Evolutionary conservation across 1,140 invertebrate species (phyloP).

Genomic region (Pissodes strobi): DNA sequence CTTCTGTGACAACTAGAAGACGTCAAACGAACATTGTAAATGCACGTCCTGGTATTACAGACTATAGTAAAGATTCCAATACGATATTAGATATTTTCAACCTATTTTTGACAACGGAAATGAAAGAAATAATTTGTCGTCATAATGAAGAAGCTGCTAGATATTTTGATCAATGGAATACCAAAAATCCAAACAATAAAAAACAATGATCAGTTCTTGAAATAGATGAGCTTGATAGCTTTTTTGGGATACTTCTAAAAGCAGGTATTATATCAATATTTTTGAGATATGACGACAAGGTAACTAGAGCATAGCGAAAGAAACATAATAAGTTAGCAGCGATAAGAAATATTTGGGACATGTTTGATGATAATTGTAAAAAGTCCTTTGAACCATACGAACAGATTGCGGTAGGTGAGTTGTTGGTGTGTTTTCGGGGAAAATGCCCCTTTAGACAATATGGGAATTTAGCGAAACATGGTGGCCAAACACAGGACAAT

Average conservation of each 20-base stretch:
- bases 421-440: conserved; percentile 29
- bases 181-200: too few relatives aligned
- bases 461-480: too few relatives aligned
- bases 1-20: neutral
- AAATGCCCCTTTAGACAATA: conserved; percentile 21
- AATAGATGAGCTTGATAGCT: too few relatives aligned
- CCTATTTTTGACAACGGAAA: too few relatives aligned
- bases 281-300: conserved; percentile 2
- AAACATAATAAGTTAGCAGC: conserved; percentile 48
- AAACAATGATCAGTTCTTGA: too few relatives aligned
- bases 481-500: too few relatives aligned
- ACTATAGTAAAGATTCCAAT: too few relatives aligned
- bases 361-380: conserved; percentile 44
- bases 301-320: conserved; percentile 13
- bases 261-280: conserved; percentile 24
- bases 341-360: conserved; percentile 49
- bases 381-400: conserved; percentile 43
- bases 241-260: conserved; percentile 30
- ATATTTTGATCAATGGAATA: too few relatives aligned
- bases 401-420: conserved; percentile 31
- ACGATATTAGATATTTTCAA: too few relatives aligned
- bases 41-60: too few relatives aligned
- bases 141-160: too few relatives aligned
- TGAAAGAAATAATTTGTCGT: too few relatives aligned
- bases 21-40: conserved; percentile 23